Percentiles rank a stretch among this genome's conserved stretches.
Evolutionary conservation across 2,888 invertebrate species (phyloP).

Genomic region (Icerya purchasi): DNA sequence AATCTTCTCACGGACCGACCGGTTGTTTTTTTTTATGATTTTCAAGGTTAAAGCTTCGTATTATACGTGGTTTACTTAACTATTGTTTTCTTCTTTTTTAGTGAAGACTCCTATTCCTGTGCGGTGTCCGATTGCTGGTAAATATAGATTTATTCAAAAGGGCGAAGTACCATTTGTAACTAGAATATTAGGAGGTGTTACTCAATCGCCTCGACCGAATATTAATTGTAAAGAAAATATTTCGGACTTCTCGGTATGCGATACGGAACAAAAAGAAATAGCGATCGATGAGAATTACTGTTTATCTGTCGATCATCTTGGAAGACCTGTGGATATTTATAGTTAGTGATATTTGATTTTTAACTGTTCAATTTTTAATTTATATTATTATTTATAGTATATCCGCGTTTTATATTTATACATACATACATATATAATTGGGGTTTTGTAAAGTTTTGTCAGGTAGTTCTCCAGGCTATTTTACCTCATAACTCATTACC

Average conservation of each 20-base stretch:
- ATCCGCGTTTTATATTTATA: background rate
- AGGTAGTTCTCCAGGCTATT: too few species aligned
- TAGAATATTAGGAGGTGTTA: conserved; percentile 86
- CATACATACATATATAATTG: background rate
- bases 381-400: background rate
- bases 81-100: too few species aligned
- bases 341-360: conserved; percentile 29
- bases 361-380: background rate
- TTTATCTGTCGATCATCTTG: conserved; percentile 84
- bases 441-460: background rate
- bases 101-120: conserved; percentile 78
- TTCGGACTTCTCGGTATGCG: conserved; percentile 89
- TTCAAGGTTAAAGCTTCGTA: too few species aligned
- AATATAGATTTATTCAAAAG: conserved; percentile 77
- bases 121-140: conserved; percentile 87
- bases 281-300: conserved; percentile 90
- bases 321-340: conserved; percentile 85
- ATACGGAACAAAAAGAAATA: conserved; percentile 82
- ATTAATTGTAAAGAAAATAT: conserved; percentile 81
- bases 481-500: too few species aligned
- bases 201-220: conserved; percentile 76
- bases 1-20: background rate
- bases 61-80: too few species aligned
- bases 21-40: background rate
- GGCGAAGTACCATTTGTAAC: conserved; percentile 84